Conservation (phyloP, 2,113 vertebrate genomes). For the Falcunculus frontatus region DNA sequence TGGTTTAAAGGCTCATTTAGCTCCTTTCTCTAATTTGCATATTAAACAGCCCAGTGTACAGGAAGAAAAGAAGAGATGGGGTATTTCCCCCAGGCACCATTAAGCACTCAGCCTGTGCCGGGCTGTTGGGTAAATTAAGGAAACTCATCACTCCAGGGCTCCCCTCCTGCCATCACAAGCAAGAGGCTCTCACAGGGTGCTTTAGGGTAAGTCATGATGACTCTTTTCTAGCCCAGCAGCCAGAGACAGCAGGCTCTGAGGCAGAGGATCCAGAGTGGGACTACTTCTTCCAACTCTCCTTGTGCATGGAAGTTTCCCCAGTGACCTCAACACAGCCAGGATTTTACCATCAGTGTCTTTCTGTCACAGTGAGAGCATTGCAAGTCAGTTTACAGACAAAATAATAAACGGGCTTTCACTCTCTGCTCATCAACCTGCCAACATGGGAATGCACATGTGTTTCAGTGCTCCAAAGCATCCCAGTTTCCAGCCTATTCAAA, state of each 20-base stretch:
- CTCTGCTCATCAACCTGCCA: background rate
- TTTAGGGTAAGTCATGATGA: background rate
- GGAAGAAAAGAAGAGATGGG: background rate
- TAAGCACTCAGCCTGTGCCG: background rate
- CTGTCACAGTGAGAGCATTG: background rate
- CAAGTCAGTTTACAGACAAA: background rate
- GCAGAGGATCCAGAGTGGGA: background rate
- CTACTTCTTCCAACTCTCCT: background rate
- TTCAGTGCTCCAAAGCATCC: background rate
- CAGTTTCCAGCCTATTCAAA: background rate
- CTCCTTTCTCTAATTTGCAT: background rate
- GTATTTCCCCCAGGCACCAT: background rate
- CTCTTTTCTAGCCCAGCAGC: background rate
- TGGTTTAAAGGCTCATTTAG: conserved; percentile 12
- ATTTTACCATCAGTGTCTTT: background rate
- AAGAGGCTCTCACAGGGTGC: background rate
- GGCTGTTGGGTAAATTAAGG: background rate
- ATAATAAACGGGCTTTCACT: background rate
- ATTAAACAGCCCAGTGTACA: background rate
- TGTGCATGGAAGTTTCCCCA: background rate
- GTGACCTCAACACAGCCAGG: background rate
- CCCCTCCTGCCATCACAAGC: background rate
- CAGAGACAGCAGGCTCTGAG: background rate
- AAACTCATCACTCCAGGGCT: background rate
- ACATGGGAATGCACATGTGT: rapidly evolving